Evolutionary conservation across 2,113 vertebrate genomes (phyloP).

Genomic region (Centropus unirufus): DNA sequence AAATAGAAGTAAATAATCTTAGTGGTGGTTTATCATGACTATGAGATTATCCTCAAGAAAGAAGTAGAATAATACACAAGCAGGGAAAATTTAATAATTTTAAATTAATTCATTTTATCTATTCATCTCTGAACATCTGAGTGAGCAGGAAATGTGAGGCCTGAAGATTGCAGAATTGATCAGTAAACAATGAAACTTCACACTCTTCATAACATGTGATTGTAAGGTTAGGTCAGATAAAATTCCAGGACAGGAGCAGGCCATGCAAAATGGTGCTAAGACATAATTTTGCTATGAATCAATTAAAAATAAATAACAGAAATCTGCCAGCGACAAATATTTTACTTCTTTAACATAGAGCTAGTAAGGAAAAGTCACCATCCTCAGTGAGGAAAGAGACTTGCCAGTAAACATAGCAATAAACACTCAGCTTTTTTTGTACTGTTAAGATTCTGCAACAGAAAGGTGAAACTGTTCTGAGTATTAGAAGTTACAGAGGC

Average conservation of each 20-base stretch:
- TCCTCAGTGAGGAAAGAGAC: background rate
- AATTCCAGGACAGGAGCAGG: background rate
- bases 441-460: background rate
- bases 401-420: background rate
- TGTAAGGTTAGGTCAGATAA: background rate
- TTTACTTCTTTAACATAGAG: background rate
- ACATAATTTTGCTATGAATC: background rate
- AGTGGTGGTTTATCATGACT: background rate
- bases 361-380: background rate
- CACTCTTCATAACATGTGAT: background rate
- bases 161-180: background rate
- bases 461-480: background rate
- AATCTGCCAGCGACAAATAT: background rate
- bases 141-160: background rate
- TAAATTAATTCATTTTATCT: background rate
- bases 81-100: background rate
- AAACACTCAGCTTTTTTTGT: background rate
- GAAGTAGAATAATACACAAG: background rate
- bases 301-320: background rate
- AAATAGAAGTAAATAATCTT: constrained; percentile 16
- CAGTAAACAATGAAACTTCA: background rate
- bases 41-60: background rate
- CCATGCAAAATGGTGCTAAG: background rate
- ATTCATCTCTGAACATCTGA: background rate
- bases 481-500: background rate